Base-by-base conservation (phyloP, 2,797 vertebrate genomes). In the Macroramphosus scolopax region DNA sequence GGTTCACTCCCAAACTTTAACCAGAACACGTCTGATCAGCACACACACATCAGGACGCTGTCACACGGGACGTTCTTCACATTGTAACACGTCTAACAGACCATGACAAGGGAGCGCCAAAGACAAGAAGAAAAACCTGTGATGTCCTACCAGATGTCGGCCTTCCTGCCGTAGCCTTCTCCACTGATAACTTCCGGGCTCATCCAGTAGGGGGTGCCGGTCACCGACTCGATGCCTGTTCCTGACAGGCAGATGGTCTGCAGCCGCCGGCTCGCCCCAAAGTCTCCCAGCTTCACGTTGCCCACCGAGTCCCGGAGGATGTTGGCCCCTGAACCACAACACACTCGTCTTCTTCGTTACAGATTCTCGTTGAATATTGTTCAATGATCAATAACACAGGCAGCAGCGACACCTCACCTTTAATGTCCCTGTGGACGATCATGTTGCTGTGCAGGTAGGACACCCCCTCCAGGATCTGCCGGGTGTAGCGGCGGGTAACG, bases 401-500 rank as follows among this genome's bases (percentile, higher is more conserved):
- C 20, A 3, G 6, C 6, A 6, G 20, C 6, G 3, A 3, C 0
- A 34, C 5, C 39, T 35, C 77, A 98, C 97, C 97, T 95, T 99
- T 99, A 71, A 99, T 95, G 89, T 99, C 97, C 81, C 97, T 87
- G 87, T 99, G 97, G 63, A 99, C 97, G 62, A 99, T 99, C 96
- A 99, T 99, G 82, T 98, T 99, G 86, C 95, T 97, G 88, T 99
- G 97, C 78, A 99, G 92, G 88, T 98, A 99, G 47, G 95, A 93
- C 32, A 99, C 95, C 0, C 97, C 97, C 81, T 99, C 96, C 75
- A 98, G 87, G 83, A 99, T 99, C 89, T 99, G 97, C 17, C 96
- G 88, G 0, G 95, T 98, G 28, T 99, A 99, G 72, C 94, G 95
- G 6, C 97, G 93, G 2, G 97, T 98, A 79, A 99, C 97, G 1